Evolutionary conservation across 2,888 invertebrate genomes (phyloP), one percentile per base, ranked within the genome.

Genomic region (Physocephala rufipes): DNA sequence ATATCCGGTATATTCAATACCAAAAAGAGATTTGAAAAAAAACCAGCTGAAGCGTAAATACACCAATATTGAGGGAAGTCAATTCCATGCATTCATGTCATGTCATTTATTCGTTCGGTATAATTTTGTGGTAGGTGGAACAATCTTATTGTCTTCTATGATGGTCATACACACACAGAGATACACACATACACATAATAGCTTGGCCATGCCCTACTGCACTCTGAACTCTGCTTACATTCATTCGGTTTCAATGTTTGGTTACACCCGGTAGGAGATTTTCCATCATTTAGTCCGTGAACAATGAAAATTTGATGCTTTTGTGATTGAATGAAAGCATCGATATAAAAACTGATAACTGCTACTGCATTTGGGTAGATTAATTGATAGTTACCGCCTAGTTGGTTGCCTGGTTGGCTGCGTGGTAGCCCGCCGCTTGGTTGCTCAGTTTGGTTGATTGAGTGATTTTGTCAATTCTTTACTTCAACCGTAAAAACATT

Each of bases 311-410:
- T 13, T 53, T 36, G 36, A 36, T 21, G n/a, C 21, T 21, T n/a
- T 24, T 53, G 21, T n/a, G 53, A 53, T 53, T 53, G 53, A 53
- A 53, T 53, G n/a, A 53, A 53, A 21, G 53, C 19, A 21, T 53
- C 21, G 12, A 53, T 21, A 5, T 21, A 2, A 12, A 53, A 53
- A 9, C 5, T 53, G 53, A 53, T 53, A n/a, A 53, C 12, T 53
- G 53, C 53, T 21, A 51, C 16, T 9, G 21, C 21, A 21, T 53
- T 12, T 13, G 36, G 36, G 36, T 36, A 36, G 36, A 36, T 36
- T 36, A 36, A 36, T 36, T 7, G 36, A 53, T 53, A 21, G 53
- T n/a, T n/a, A n/a, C n/a, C n/a, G n/a, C n/a, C n/a, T n/a, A n/a
- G n/a, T 21, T 53, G 21, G 49, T 12, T 49, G 49, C 16, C 5